Evolutionary conservation across 2,113 vertebrate species (phyloP).

Genomic region (Eurypyga helias): DNA sequence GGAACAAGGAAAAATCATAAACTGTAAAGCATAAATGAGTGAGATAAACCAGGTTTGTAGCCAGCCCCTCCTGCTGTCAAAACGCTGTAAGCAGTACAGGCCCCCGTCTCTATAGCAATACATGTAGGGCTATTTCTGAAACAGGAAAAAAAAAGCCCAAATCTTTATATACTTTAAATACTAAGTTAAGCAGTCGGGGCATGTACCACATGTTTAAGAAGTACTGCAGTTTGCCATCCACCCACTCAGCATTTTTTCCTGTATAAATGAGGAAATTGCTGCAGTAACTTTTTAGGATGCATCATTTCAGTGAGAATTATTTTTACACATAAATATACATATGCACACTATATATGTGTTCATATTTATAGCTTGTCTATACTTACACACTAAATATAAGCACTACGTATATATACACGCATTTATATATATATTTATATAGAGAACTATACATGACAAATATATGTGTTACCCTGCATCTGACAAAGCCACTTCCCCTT

Average conservation of each 20-base stretch:
- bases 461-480: not conserved
- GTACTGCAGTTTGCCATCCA: not conserved
- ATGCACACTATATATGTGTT: not conserved
- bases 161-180: not conserved
- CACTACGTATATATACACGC: not conserved
- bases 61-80: not conserved
- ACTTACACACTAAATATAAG: fast-evolving
- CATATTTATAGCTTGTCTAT: not conserved
- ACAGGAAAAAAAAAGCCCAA: not conserved
- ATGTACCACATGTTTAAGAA: not conserved
- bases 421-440: not conserved
- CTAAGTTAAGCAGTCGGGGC: not conserved
- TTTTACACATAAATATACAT: not conserved
- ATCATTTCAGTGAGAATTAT: not conserved
- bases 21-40: not conserved
- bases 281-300: not conserved
- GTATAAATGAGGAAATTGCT: not conserved
- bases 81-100: not conserved
- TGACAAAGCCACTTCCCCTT: not conserved
- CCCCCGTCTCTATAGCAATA: not conserved
- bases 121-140: not conserved
- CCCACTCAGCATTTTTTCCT: not conserved
- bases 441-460: not conserved
- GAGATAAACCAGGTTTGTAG: not conserved
- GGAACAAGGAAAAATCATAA: not conserved